Conservation (phyloP, 2,888 invertebrate species). For the Altica lythri region DNA sequence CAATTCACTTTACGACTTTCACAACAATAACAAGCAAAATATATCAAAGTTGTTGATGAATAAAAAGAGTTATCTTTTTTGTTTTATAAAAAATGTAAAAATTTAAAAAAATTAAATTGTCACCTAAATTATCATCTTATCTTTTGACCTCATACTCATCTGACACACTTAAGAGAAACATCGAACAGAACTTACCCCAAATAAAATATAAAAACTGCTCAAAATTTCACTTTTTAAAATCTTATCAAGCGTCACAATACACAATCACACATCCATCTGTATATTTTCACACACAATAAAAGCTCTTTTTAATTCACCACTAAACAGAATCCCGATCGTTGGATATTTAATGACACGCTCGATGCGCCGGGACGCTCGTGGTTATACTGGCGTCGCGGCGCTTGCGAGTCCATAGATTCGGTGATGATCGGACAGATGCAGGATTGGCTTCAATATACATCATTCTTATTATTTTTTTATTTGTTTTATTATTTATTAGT, state of each 20-base stretch:
- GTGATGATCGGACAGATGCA: conserved; percentile 22
- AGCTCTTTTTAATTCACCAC: conserved; percentile 1
- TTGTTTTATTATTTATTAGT: too few relatives aligned
- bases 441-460: too few relatives aligned
- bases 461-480: too few relatives aligned
- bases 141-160: background rate
- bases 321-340: background rate
- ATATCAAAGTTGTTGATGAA: too few relatives aligned
- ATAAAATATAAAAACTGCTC: background rate
- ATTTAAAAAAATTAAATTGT: too few relatives aligned
- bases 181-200: background rate
- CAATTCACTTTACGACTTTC: too few relatives aligned
- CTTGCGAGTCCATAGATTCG: conserved; percentile 20
- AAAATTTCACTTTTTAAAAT: background rate
- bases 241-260: background rate
- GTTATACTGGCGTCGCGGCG: conserved; percentile 23
- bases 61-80: too few relatives aligned
- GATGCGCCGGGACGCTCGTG: conserved; percentile 23
- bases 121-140: conserved; percentile 1
- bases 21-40: too few relatives aligned
- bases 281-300: conserved; percentile 1
- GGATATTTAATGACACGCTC: conserved; percentile 10
- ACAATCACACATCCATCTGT: background rate
- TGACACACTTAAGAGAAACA: conserved; percentile 1
- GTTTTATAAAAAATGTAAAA: too few relatives aligned